These are phyloP conservation scores for Ametastegia equiseti DNA, from an alignment of 2,888 invertebrate species.

Conservation along the genomic window DNA sequence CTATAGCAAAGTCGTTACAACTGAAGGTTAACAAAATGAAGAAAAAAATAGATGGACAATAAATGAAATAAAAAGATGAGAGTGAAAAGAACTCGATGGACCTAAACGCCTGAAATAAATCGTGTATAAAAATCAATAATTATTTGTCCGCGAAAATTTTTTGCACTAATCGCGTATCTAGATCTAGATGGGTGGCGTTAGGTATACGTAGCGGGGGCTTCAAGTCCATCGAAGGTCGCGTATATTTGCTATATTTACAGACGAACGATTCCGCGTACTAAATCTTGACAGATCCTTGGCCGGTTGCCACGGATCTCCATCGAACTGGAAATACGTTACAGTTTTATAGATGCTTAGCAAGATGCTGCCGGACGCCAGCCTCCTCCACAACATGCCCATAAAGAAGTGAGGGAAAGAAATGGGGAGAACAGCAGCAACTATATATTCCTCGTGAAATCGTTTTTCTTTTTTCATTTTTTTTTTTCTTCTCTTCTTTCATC, in stretches of 20 bases:
- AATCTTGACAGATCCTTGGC: conserved; percentile 40
- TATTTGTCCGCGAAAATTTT: neutral
- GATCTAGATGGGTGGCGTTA: no score
- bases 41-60: neutral
- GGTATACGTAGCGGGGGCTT: neutral
- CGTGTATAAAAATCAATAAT: no score
- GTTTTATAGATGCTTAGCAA: neutral
- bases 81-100: neutral
- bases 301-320: conserved; percentile 40
- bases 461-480: no score
- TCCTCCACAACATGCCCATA: neutral
- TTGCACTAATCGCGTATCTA: neutral
- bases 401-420: neutral
- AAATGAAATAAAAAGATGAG: neutral
- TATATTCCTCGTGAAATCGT: no score
- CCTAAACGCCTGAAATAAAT: no score
- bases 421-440: neutral
- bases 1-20: neutral
- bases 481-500: no score
- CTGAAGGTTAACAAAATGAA: neutral
- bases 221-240: neutral
- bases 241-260: conserved; percentile 38
- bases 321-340: conserved; percentile 39
- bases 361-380: no score
- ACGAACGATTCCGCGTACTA: conserved; percentile 39